phyloP scores from a whole-genome alignment of 2,113 vertebrate species.

The Hystrix brachyura region DNA sequence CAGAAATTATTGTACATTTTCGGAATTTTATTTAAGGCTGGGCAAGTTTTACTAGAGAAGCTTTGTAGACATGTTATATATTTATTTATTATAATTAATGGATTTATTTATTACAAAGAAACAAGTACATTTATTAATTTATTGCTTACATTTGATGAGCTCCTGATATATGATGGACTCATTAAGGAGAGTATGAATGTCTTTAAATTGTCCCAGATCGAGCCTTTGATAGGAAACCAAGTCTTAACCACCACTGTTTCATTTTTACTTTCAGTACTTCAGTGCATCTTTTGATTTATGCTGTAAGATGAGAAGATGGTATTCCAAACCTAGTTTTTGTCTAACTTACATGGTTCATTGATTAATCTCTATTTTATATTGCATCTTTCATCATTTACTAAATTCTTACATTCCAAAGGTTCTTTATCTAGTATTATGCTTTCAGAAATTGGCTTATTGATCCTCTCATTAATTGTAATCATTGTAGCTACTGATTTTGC shows the following conservation, averaged over 20 bases:
- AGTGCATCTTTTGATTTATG: neutral
- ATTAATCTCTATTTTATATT: neutral
- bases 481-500: neutral
- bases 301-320: neutral
- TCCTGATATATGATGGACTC: neutral
- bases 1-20: neutral
- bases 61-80: neutral
- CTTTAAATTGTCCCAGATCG: neutral
- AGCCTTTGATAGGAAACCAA: neutral
- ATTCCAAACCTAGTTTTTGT: neutral
- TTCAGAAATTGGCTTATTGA: neutral
- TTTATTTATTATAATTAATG: neutral
- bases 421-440: neutral
- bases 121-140: neutral
- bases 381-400: neutral
- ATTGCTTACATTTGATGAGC: neutral
- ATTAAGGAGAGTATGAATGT: neutral
- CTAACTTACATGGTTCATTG: neutral
- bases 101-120: neutral
- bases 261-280: conserved; percentile 35
- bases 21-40: neutral
- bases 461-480: neutral
- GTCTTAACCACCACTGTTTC: neutral
- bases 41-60: neutral
- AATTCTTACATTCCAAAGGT: neutral